Conservation (phyloP, 1,140 invertebrate genomes). For the Apolygus lucorum region DNA sequence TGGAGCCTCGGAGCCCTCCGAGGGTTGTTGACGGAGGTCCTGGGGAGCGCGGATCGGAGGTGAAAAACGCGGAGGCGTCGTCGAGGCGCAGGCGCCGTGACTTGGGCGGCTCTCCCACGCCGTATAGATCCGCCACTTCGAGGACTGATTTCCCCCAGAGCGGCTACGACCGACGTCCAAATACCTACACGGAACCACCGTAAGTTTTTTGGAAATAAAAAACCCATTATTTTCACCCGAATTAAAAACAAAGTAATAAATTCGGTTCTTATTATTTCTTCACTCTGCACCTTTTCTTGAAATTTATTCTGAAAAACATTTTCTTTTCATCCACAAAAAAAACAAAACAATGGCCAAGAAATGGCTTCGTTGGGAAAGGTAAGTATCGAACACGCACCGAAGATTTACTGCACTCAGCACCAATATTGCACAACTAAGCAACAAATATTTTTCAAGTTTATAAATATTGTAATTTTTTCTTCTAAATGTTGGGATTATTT, state of each 20-base stretch:
- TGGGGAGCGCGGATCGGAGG: not conserved
- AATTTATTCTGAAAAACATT: not conserved
- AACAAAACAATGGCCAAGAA: not conserved
- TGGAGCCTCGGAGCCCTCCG: too few species aligned
- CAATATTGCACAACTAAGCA: not conserved
- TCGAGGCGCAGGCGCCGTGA: not conserved
- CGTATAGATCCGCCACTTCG: slow-evolving; percentile 14
- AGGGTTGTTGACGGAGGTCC: not conserved
- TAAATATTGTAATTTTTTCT: too few species aligned
- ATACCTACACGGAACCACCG: not conserved
- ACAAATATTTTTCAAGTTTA: not conserved
- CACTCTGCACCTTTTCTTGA: not conserved
- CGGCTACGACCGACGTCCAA: not conserved
- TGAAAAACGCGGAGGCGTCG: not conserved
- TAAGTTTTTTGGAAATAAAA: too few species aligned
- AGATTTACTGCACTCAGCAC: not conserved
- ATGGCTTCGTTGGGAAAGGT: not conserved
- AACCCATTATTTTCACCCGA: not conserved
- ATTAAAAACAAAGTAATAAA: not conserved
- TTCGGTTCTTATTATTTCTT: not conserved
- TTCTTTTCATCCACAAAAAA: not conserved
- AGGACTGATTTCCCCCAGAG: not conserved
- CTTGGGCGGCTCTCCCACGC: not conserved
- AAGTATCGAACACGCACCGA: not conserved
- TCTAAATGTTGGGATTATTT: too few species aligned